Evolutionary conservation across 2,888 invertebrate species (phyloP), one percentile per base, ranked within the genome.

Genomic region (Doris montereyensis): DNA sequence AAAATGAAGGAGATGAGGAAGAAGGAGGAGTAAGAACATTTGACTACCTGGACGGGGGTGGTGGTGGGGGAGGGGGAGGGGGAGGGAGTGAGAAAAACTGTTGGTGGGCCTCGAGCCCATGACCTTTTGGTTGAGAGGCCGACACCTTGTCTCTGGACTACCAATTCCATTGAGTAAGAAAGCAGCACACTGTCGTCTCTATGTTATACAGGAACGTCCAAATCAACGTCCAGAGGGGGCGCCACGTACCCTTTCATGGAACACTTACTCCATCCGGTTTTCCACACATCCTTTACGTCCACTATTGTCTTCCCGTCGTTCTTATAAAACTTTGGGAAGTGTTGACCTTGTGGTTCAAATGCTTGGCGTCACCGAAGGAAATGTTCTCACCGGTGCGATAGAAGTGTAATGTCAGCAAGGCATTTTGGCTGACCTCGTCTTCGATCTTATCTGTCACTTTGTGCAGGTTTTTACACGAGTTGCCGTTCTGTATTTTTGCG

Each of bases 241-340:
- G 87, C 86, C 67, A 85, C 62, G 71, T 85, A 86, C 1, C 89
- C 89, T 0, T 84, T 85, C 65, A 86, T 85, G 26, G 85, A 81
- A 81, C 89, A 89, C 35, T 82, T 78, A 3, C 82, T 82, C 83
- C 86, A 89, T 1, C 89, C 89, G 1, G 89, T 89, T 74, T 83
- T 82, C 89, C 89, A 89, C 0, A 87, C 87, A 5, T 84, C 78
- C 0, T 73, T 82, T 8, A 88, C 85, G 57, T 88, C 86, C 1
- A 79, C 81, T 34, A 89, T 70, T 35, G 86, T 83, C 0, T 24
- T 65, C 5, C 77, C 65, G 0, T 67, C 60, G 62, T 77, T 81
- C 13, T 72, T 28, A 58, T 78, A 83, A 52, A 83, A 83, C 13
- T 65, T 41, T 0, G 72, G 72, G 1, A 13, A 0, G 26, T 52